A percentile compares a stretch with the other conserved stretches of the same genome.
Evolutionary conservation across 2,113 vertebrate genomes (phyloP).

Genomic region (Platanista minor): DNA sequence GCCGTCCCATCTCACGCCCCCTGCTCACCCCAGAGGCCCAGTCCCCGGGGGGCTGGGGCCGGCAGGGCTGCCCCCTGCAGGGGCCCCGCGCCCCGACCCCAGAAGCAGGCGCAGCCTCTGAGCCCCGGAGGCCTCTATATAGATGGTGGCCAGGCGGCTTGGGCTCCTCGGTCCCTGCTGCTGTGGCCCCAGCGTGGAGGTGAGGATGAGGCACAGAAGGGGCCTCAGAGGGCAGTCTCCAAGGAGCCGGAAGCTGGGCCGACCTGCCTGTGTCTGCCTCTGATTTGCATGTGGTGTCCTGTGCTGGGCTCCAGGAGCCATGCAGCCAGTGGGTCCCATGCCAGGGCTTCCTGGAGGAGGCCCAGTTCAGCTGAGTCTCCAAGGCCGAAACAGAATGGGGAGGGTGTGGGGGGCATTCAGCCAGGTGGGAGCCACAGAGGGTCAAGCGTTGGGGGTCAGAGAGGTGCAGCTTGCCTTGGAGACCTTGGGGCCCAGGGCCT

Average conservation of each 20-base stretch:
- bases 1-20: neutral
- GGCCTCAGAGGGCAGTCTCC: neutral
- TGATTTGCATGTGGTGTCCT: accelerated
- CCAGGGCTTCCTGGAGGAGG: neutral
- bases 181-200: accelerated
- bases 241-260: neutral
- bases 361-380: neutral
- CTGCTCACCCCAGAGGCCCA: neutral
- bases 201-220: accelerated
- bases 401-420: accelerated
- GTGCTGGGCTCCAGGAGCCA: neutral
- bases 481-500: neutral
- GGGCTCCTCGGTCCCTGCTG: neutral
- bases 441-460: neutral
- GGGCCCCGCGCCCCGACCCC: accelerated
- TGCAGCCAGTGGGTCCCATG: accelerated
- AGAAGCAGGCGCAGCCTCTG: neutral
- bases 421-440: neutral
- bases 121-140: neutral
- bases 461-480: accelerated
- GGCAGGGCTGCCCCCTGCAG: neutral
- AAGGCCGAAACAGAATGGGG: accelerated
- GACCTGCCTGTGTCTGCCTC: neutral
- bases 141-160: neutral
- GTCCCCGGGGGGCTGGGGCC: neutral